Base-by-base conservation (phyloP, 2,113 vertebrate genomes). In the Catharus minimus region DNA sequence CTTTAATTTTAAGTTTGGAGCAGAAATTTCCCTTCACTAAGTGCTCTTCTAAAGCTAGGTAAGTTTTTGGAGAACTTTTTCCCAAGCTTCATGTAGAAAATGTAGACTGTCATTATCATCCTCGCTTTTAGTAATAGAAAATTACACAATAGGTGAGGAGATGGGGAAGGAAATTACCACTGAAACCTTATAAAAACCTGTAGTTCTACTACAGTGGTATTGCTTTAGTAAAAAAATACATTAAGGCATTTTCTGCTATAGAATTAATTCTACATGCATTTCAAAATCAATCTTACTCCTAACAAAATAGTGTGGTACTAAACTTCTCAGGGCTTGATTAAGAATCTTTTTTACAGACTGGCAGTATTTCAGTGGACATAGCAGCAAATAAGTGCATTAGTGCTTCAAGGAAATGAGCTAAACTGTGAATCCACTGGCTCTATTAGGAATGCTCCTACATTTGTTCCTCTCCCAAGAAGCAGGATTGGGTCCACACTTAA, bases 91-190 rank as follows among this genome's bases (percentile, higher is more conserved):
- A 21, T 83, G 10, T 33, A 75, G 61, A 62, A 92, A 79, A 88
- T 0, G 0, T 5, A 39, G 24, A 39, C 43, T 58, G 36, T 27
- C 24, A 58, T 56, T 44, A 76, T 44, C 36, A 52, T 62, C 32
- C 27, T 66, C 82, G 57, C 6, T 75, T 79, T 68, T 17, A 83
- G 46, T 36, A 83, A 69, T 0, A 73, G 17, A 81, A 81, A 93
- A 69, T 28, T 28, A 57, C 24, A 83, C 3, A 30, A 11, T 3
- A 76, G 46, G 4, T 44, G 18, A 92, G 27, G 36, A 58, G 12
- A 88, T 43, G 7, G 10, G 27, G 33, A 78, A 90, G 24, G 14
- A 67, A 92, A 67, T 71, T 47, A 43, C 15, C 22, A 43, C 23
- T 20, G 39, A 88, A 79, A 62, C 23, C 12, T 68, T 60, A 36